These are phyloP conservation scores for Eupithecia abbreviata DNA, from an alignment of 2,888 invertebrate genomes.

Conservation along the genomic window DNA sequence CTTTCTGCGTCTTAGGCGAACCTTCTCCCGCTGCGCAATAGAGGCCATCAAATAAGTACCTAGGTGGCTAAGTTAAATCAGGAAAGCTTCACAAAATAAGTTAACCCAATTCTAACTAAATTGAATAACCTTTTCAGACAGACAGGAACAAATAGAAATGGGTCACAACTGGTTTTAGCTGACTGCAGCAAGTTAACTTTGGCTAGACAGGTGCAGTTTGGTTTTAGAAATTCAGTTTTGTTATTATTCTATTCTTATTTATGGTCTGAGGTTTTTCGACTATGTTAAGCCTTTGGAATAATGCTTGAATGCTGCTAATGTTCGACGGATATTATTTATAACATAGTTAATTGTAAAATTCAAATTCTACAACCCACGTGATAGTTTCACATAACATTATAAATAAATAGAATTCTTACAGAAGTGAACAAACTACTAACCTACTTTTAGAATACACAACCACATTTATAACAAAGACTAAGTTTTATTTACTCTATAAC, in stretches of 20 bases:
- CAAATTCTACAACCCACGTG: background rate
- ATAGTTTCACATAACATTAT: background rate
- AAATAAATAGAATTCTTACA: background rate
- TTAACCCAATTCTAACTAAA: background rate
- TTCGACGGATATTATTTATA: conserved; percentile 2
- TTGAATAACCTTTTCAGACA: conserved; percentile 8
- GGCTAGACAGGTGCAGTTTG: conserved; percentile 19
- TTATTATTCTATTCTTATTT: background rate
- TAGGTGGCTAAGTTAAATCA: background rate
- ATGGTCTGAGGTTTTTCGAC: background rate
- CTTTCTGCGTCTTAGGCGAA: background rate
- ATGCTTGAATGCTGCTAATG: no score
- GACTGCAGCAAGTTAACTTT: conserved; percentile 23
- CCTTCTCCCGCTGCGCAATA: background rate
- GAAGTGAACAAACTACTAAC: background rate
- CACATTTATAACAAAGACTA: conserved; percentile 7
- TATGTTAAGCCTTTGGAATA: background rate
- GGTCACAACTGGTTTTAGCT: conserved; percentile 26
- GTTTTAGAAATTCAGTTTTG: background rate
- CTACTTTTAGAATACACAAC: conserved; percentile 4
- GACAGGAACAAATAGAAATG: conserved; percentile 26
- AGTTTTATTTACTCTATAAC: background rate
- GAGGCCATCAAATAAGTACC: background rate
- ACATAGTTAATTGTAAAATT: background rate
- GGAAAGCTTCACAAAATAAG: background rate